Percentiles rank a stretch among this genome's conserved stretches.
Conservation (phyloP, 2,113 vertebrate genomes). For the Copsychus sechellarum region DNA sequence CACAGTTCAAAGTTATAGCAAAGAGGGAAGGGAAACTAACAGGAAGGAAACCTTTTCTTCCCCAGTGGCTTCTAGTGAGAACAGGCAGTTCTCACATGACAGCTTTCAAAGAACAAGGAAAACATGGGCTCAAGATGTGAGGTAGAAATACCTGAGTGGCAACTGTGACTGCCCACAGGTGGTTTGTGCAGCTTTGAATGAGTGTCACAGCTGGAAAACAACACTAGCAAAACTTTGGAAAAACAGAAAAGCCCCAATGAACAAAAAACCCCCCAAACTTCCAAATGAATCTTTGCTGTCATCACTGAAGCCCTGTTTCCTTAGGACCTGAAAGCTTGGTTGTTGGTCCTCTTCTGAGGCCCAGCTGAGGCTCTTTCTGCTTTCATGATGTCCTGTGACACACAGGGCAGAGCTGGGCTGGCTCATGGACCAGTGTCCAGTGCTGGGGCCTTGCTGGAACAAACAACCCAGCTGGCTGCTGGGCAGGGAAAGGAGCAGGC, state of each 20-base stretch:
- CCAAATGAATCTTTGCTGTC: neutral
- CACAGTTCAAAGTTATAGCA: neutral
- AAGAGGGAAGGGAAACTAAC: neutral
- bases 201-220: neutral
- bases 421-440: neutral
- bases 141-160: neutral
- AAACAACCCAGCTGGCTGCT: neutral
- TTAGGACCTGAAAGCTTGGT: neutral
- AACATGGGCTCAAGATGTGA: neutral
- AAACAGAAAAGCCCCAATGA: neutral
- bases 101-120: neutral
- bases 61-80: neutral
- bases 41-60: neutral
- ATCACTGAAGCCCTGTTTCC: neutral
- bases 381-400: neutral
- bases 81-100: neutral
- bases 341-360: neutral
- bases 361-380: neutral
- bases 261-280: fast-evolving
- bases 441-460: neutral
- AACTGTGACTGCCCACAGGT: neutral
- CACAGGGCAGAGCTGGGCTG: neutral
- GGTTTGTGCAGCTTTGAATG: neutral
- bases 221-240: neutral
- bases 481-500: neutral